Base-by-base conservation (phyloP, 2,888 invertebrate species). In the Barypeithes pellucidus region DNA sequence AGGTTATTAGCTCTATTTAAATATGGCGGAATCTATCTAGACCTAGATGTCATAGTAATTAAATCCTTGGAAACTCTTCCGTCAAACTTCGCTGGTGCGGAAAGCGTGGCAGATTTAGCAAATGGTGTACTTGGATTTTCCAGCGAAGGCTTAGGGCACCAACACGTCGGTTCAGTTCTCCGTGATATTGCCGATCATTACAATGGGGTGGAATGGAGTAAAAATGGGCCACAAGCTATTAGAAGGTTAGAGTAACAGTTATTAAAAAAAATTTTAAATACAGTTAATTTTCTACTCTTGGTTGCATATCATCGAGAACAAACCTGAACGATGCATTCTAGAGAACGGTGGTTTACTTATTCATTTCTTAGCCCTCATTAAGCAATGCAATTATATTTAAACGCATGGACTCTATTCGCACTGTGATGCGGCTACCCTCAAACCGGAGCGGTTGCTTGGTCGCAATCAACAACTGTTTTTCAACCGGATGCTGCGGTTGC, bases 11-110 rank as follows among this genome's bases (percentile, higher is more conserved):
- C 91, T 0, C 84, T 95, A 3, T 93, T 91, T 88, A 93, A 92
- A 81, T 94, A 89, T 83, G 93, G 94, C 9, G 94, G 94, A 0
- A 90, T 93, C 60, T 94, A 94, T 82, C 83, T 94, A 61, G 94
- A 95, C 79, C 85, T 93, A 77, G 94, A 95, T 82, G 89, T 93
- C 3, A 87, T 95, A 9, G 90, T 94, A 3, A 88, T 89, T 16
- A 91, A 89, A 76, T 86, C 88, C 3, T 81, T 93, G 45, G 87
- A 89, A 18, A 81, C 85, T 2, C 81, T 92, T 62, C 86, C 82
- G 0, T 84, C 82, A 29, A 91, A 93, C 82, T 92, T 89, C 84
- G 90, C 90, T 0, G 91, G 90, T 0, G 88, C 89, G 2, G 91
- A 91, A 84, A 89, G 90, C 0, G 83, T 85, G 76, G 80, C 83